Conservation (phyloP, 1,140 invertebrate genomes). For the Harpegnathos saltator region DNA sequence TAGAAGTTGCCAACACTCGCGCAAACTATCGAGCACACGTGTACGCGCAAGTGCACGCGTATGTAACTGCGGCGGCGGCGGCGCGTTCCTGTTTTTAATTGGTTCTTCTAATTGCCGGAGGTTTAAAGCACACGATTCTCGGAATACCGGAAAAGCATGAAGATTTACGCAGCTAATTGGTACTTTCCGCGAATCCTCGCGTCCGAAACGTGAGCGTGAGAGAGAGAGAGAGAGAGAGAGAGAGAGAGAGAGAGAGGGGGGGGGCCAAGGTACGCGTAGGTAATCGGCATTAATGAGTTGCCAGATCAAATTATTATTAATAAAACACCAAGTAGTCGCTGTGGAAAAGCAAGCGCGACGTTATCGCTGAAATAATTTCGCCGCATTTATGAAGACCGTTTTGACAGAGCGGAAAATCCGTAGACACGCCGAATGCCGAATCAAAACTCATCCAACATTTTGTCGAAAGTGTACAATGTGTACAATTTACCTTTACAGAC, state of each 20-base stretch:
- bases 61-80: neutral
- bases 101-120: slow-evolving; percentile 65
- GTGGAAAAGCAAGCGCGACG: neutral
- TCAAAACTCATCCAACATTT: neutral
- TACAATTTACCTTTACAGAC: no score
- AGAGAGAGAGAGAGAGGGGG: no score
- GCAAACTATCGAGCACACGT: neutral
- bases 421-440: neutral
- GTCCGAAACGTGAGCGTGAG: slow-evolving; percentile 1
- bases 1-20: slow-evolving; percentile 11
- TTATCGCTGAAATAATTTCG: slow-evolving; percentile 11
- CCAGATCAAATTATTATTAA: slow-evolving; percentile 30
- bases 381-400: neutral
- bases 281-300: slow-evolving; percentile 47
- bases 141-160: slow-evolving; percentile 56
- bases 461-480: no score
- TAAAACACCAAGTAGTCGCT: neutral
- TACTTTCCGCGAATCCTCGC: neutral
- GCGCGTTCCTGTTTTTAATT: slow-evolving; percentile 68
- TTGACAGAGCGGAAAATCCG: slow-evolving; percentile 19
- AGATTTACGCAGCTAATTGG: slow-evolving; percentile 70
- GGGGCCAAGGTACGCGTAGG: neutral
- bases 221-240: neutral
- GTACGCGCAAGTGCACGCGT: neutral
- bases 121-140: slow-evolving; percentile 61